Percentiles rank a stretch among this genome's conserved stretches.
These are phyloP conservation scores for Timema cristinae DNA, from an alignment of 2,888 invertebrate genomes.

Conservation along the genomic window DNA sequence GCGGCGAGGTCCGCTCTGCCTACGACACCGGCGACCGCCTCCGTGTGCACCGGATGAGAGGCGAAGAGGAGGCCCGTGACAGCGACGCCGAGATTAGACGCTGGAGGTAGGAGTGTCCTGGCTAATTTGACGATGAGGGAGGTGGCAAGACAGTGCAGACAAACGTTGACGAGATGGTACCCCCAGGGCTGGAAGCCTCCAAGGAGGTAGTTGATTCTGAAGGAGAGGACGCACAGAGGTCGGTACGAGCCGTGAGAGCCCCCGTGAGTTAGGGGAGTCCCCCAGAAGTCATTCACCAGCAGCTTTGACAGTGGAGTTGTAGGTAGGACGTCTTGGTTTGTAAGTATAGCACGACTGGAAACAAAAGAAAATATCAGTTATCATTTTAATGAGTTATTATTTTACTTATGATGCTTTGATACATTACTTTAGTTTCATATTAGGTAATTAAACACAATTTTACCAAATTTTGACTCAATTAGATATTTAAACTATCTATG, in stretches of 20 bases:
- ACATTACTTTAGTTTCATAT: neutral
- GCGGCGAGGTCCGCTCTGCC: slow-evolving; percentile 93
- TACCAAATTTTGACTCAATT: too few species aligned
- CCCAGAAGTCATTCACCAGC: slow-evolving; percentile 96
- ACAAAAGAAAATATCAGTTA: neutral
- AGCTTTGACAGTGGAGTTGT: slow-evolving; percentile 77
- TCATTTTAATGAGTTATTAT: neutral
- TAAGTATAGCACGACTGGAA: slow-evolving; percentile 89
- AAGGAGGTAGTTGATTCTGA: slow-evolving; percentile 74
- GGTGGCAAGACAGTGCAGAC: slow-evolving; percentile 82
- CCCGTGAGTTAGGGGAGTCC: slow-evolving; percentile 85
- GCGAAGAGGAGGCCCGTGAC: slow-evolving; percentile 86
- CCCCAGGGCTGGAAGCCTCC: slow-evolving; percentile 69
- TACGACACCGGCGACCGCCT: slow-evolving; percentile 93
- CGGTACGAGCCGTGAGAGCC: slow-evolving; percentile 97
- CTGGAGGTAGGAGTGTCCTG: slow-evolving; percentile 46
- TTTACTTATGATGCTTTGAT: neutral
- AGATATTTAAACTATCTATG: too few species aligned
- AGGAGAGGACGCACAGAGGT: slow-evolving; percentile 85
- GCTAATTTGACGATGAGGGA: slow-evolving; percentile 76
- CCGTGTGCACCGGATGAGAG: slow-evolving; percentile 93
- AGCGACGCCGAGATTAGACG: slow-evolving; percentile 28
- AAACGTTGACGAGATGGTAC: slow-evolving; percentile 81
- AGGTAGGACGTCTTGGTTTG: slow-evolving; percentile 83
- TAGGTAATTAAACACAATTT: too few species aligned